phyloP scores from a whole-genome alignment of 2,797 vertebrate species.

The Cygnus olor region DNA sequence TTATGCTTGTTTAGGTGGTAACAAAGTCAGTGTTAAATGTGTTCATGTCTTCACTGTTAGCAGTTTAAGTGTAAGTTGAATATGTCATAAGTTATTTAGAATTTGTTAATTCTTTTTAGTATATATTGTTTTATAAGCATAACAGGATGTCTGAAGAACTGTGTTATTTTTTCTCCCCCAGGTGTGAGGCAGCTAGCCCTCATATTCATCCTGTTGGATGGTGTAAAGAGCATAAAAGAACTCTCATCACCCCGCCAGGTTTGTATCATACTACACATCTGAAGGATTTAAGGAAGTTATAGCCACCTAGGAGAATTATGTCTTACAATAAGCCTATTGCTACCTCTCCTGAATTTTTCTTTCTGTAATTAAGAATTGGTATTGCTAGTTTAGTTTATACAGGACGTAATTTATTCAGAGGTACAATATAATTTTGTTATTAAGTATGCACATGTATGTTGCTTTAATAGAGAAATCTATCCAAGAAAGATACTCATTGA shows the following conservation, averaged over 20 bases:
- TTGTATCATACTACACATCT: constrained; percentile 25
- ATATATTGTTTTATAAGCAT: background rate
- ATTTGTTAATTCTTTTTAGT: background rate
- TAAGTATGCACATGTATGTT: background rate
- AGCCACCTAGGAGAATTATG: background rate
- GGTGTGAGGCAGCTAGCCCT: constrained; percentile 88
- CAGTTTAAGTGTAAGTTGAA: background rate
- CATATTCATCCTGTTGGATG: constrained; percentile 89
- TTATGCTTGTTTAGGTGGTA: background rate
- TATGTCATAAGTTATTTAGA: background rate
- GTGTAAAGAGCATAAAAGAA: constrained; percentile 86
- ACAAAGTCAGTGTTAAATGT: background rate
- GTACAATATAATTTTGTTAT: background rate
- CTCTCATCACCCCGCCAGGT: constrained; percentile 87
- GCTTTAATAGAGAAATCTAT: background rate
- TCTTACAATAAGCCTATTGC: background rate
- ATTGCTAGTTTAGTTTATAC: background rate
- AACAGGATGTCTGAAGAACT: background rate
- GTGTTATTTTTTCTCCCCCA: constrained; percentile 37
- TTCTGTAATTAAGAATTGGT: background rate
- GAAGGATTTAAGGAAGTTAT: background rate
- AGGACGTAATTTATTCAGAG: background rate
- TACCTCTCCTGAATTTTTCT: background rate
- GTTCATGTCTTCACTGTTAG: background rate
- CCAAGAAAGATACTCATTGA: background rate